A percentile compares a stretch with the other conserved stretches of the same genome.
Conservation (phyloP, 2,888 invertebrate genomes). For the Euplagia quadripunctaria region DNA sequence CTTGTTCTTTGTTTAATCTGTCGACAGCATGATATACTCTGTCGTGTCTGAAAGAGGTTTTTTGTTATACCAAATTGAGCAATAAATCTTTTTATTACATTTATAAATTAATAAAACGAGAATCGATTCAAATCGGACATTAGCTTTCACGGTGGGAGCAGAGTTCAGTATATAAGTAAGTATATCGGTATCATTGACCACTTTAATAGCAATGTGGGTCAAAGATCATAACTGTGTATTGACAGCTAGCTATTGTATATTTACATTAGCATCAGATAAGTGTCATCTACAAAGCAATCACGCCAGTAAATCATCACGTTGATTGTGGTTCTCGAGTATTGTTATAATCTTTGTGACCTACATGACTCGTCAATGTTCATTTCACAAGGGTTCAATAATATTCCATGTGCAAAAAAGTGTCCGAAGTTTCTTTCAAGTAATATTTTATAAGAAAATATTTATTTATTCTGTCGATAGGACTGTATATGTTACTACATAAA, state of each 20-base stretch:
- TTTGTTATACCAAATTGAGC: conserved; percentile 20
- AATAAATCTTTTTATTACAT: conserved; percentile 27
- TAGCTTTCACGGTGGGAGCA: conserved; percentile 23
- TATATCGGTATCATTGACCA: conserved; percentile 34
- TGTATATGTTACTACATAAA: no score
- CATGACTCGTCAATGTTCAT: conserved; percentile 16
- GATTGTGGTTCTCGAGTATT: conserved; percentile 19
- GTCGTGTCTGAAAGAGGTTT: conserved; percentile 10
- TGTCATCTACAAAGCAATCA: conserved; percentile 19
- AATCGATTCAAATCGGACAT: conserved; percentile 26
- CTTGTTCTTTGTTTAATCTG: conserved; percentile 21
- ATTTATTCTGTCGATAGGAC: background rate
- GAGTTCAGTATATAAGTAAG: conserved; percentile 24
- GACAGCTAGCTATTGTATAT: conserved; percentile 19
- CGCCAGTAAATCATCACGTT: conserved; percentile 12
- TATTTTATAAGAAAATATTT: background rate
- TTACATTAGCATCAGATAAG: conserved; percentile 24
- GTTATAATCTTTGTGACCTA: conserved; percentile 14
- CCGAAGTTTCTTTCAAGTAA: background rate
- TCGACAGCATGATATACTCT: conserved; percentile 22
- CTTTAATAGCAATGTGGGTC: conserved; percentile 40
- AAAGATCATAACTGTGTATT: conserved; percentile 44
- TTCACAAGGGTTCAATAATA: background rate
- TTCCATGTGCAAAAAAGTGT: background rate
- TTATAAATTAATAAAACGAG: conserved; percentile 31